Evolutionary conservation across 53 echinoderm and acorn worm species (phyloP).

Genomic region (Arbacia lixula): DNA sequence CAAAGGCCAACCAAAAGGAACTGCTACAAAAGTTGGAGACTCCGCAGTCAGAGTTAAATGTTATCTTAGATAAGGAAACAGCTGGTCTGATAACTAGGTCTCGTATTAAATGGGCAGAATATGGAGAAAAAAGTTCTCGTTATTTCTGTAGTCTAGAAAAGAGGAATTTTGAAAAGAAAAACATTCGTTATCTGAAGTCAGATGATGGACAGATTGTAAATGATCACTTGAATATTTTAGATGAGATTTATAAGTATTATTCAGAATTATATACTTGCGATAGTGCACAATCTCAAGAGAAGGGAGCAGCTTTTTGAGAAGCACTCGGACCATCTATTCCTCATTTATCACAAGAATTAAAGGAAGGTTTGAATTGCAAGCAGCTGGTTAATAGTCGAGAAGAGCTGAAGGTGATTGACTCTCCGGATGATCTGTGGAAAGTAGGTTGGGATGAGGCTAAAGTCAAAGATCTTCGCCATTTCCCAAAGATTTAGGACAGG

Average conservation of each 20-base stretch:
- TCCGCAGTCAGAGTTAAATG: background rate
- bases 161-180: conserved; percentile 56
- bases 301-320: background rate
- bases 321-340: background rate
- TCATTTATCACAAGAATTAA: conserved; percentile 19
- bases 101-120: conserved; percentile 41
- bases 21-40: background rate
- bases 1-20: no score
- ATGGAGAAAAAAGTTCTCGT: conserved; percentile 56
- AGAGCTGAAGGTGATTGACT: no score
- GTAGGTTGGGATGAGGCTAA: no score
- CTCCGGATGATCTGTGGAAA: no score
- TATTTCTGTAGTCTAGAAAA: conserved; percentile 71
- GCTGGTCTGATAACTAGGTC: conserved; percentile 63
- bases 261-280: conserved; percentile 6
- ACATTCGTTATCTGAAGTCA: conserved; percentile 47
- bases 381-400: no score
- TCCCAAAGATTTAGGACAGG: no score
- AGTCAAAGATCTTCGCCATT: no score
- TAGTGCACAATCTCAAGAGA: conserved; percentile 9
- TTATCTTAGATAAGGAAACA: conserved; percentile 12
- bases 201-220: conserved; percentile 39
- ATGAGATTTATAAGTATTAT: conserved; percentile 49
- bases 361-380: conserved; percentile 36
- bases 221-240: conserved; percentile 43